Evolutionary conservation across 1,140 invertebrate genomes (phyloP).

Genomic region (Zaprionus nigranus): DNA sequence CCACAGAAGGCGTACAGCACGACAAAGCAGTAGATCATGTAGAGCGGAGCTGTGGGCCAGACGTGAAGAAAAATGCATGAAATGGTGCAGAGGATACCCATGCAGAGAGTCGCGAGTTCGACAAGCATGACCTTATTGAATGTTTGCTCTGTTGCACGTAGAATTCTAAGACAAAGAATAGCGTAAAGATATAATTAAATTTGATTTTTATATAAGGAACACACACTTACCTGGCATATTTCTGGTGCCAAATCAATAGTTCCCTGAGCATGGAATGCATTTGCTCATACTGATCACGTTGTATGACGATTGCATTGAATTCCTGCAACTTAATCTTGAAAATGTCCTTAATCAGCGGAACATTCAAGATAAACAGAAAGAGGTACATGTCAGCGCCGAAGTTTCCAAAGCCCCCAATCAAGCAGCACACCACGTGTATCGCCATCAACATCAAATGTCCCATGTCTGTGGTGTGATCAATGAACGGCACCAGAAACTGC

Average conservation of each 20-base stretch:
- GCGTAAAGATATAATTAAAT: not conserved
- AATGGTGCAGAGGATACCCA: slow-evolving; percentile 57
- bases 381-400: slow-evolving; percentile 72
- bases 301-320: slow-evolving; percentile 44
- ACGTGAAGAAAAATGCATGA: slow-evolving; percentile 57
- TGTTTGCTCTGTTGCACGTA: slow-evolving; percentile 47
- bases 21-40: slow-evolving; percentile 47
- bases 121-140: slow-evolving; percentile 57
- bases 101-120: slow-evolving; percentile 39
- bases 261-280: slow-evolving; percentile 34
- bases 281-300: not conserved
- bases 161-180: slow-evolving; percentile 20
- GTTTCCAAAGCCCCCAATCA: slow-evolving; percentile 60
- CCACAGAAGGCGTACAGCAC: slow-evolving; percentile 56
- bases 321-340: slow-evolving; percentile 50
- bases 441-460: slow-evolving; percentile 47
- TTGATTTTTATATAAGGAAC: no score
- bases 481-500: slow-evolving; percentile 61
- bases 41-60: slow-evolving; percentile 62
- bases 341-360: slow-evolving; percentile 62
- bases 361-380: slow-evolving; percentile 56
- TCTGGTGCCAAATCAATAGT: slow-evolving; percentile 60
- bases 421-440: slow-evolving; percentile 33
- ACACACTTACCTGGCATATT: slow-evolving; percentile 43
- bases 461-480: slow-evolving; percentile 43